Evolutionary conservation across 1,140 invertebrate genomes (phyloP).

Genomic region (Chymomyza costata): DNA sequence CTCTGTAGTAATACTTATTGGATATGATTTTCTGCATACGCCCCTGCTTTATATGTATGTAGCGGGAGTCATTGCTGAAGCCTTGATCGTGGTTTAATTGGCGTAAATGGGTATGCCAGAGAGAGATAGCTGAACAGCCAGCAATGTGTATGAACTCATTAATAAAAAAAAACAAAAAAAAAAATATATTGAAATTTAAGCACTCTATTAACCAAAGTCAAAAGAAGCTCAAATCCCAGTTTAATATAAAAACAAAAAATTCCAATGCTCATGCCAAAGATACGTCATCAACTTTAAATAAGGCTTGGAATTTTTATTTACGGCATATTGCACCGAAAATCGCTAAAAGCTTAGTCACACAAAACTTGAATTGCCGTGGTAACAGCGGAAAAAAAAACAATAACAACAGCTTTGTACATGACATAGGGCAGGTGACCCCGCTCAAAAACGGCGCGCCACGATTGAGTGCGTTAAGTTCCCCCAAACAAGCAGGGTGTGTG

Average conservation of each 20-base stretch:
- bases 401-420: slow-evolving; percentile 21
- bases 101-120: slow-evolving; percentile 19
- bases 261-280: slow-evolving; percentile 46
- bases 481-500: too few relatives aligned
- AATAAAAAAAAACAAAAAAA: too few relatives aligned
- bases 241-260: slow-evolving; percentile 28
- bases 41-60: too few relatives aligned
- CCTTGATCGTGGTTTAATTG: too few relatives aligned
- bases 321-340: slow-evolving; percentile 50
- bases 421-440: too few relatives aligned
- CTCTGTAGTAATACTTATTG: too few relatives aligned
- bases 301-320: too few relatives aligned
- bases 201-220: slow-evolving; percentile 32
- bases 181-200: slow-evolving; percentile 62
- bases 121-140: slow-evolving; percentile 13
- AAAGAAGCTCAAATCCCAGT: slow-evolving; percentile 12
- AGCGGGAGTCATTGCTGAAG: slow-evolving; percentile 47
- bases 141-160: slow-evolving; percentile 51
- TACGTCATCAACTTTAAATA: too few relatives aligned
- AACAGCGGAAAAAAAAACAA: slow-evolving; percentile 47
- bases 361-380: slow-evolving; percentile 65
- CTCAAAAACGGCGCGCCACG: slow-evolving; percentile 36
- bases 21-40: too few relatives aligned
- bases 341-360: slow-evolving; percentile 59
- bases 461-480: slow-evolving; percentile 49